Evolutionary conservation across 2,113 vertebrate genomes (phyloP), one percentile per base, ranked within the genome.

Genomic region (Ameiurus melas): DNA sequence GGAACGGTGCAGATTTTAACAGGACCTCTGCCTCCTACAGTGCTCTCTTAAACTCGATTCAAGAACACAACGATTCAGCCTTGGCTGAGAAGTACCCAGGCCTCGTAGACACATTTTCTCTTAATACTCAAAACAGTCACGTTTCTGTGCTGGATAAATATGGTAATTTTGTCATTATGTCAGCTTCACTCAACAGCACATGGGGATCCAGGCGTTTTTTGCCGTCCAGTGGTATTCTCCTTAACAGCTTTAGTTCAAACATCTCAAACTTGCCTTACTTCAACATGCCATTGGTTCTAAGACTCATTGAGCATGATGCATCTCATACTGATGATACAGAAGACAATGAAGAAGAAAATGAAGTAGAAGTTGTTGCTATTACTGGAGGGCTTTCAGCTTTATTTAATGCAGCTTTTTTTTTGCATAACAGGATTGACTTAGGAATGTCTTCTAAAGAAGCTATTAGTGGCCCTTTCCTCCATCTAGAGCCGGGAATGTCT

Each of bases 151-250:
- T 95, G 39, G 94, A 95, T 83, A 91, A 90, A 57, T 30, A 70
- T 0, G 93, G 94, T 70, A 93, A 94, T 12, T 27, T 94, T 78
- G 88, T 95, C n/a, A 89, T 95, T 7, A 91, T 96, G 19, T 85
- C 89, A 13, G 92, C 94, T 77, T 94, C 95, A 0, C 92, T 96
- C 83, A 94, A 95, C 84, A 93, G 92, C 86, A 90, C 92, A 17
- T 96, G 96, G 43, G 94, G 95, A 47, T 95, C 95, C 1, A 88
- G 92, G 78, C 84, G 60, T 30, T 87, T 94, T 36, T 92, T 94
- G 36, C 93, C 93, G 22, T 92, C 93, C 33, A 93, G 92, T 0
- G 93, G 95, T 22, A 79, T 95, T 57, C 85, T 95, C 51, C 90
- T 96, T 7, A 94, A 91, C 87, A 91, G 94, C 86, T 92, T 95